phyloP scores from a whole-genome alignment of 2,113 vertebrate species.

The Tychaedon coryphoeus region DNA sequence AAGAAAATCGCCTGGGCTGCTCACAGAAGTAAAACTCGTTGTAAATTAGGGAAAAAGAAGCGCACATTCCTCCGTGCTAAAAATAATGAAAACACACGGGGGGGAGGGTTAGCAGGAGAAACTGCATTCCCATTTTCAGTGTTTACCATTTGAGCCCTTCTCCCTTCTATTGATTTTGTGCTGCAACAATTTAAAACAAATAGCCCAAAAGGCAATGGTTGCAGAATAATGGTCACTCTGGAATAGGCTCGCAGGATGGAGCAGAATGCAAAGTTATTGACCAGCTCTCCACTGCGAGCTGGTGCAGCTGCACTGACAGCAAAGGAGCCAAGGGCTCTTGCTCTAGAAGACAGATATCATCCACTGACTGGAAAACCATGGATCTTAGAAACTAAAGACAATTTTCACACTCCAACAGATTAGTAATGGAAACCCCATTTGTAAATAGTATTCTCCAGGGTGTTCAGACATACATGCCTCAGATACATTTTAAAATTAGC shows the following conservation, averaged over 20 bases:
- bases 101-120: background rate
- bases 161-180: constrained; percentile 44
- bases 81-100: background rate
- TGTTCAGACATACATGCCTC: background rate
- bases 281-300: background rate
- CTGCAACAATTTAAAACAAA: constrained; percentile 48
- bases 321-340: background rate
- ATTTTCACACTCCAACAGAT: no score
- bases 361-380: background rate
- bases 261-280: background rate
- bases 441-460: background rate
- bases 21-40: background rate
- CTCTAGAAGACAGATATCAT: no score
- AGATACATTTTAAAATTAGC: background rate
- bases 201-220: constrained; percentile 11
- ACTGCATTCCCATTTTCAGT: background rate
- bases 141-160: background rate
- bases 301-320: background rate
- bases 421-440: background rate
- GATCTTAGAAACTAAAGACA: background rate
- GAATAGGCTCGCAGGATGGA: background rate
- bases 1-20: background rate
- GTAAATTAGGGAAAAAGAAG: background rate
- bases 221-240: constrained; percentile 7
- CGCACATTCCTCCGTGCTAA: background rate